Evolutionary conservation across 2,113 vertebrate genomes (phyloP).

Genomic region (Indicator maculatus): DNA sequence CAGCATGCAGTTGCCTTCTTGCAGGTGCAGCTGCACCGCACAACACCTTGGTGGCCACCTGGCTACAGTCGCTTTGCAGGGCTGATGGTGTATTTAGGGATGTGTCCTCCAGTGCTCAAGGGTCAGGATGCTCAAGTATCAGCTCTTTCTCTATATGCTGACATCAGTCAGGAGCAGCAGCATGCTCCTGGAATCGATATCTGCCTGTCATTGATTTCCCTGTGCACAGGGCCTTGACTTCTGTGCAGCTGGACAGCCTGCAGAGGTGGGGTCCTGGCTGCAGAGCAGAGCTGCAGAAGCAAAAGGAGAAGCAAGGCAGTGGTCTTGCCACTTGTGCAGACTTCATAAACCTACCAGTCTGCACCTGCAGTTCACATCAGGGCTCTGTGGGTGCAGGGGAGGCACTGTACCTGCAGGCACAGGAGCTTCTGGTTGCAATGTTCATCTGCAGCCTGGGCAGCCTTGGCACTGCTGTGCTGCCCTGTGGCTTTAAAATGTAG

Average conservation of each 20-base stretch:
- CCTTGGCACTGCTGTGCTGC: not conserved
- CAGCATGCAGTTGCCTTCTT: not conserved
- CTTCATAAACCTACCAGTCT: not conserved
- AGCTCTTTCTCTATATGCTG: slow-evolving; percentile 29
- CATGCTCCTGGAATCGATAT: not conserved
- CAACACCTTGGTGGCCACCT: slow-evolving; percentile 41
- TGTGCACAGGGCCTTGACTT: accelerated
- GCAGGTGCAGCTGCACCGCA: not conserved
- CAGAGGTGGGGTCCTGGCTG: not conserved
- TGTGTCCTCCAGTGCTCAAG: not conserved
- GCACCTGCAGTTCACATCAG: not conserved
- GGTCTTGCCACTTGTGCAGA: accelerated
- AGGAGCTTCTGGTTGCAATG: accelerated
- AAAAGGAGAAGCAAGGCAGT: not conserved
- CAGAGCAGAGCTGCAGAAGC: not conserved
- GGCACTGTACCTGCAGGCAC: accelerated
- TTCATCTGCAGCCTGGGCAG: not conserved
- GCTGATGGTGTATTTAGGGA: not conserved
- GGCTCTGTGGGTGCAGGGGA: accelerated
- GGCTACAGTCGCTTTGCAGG: not conserved
- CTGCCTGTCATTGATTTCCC: not conserved
- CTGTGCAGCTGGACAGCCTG: not conserved
- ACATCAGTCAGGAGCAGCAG: not conserved
- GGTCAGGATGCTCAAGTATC: slow-evolving; percentile 42
- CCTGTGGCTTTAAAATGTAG: not conserved